Evolutionary conservation across 2,113 vertebrate species (phyloP).

Genomic region (Carassius auratus): DNA sequence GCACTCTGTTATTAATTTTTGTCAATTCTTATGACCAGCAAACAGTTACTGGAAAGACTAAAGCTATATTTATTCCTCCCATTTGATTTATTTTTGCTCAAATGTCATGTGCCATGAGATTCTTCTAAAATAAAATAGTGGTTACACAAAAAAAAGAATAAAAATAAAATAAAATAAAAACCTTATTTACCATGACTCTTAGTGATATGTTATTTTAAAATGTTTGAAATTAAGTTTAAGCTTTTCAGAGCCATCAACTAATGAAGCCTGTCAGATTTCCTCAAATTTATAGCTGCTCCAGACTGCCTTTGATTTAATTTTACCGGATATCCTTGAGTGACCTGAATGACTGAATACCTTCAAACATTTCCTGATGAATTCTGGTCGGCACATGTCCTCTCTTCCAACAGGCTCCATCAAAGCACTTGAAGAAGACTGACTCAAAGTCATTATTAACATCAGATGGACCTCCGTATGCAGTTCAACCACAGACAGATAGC

Average conservation of each 20-base stretch:
- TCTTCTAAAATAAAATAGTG: not conserved
- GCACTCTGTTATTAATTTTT: not conserved
- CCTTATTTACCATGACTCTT: not conserved
- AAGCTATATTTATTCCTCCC: slow-evolving; percentile 4
- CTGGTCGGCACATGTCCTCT: slow-evolving; percentile 54
- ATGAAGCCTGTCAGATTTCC: not conserved
- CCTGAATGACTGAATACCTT: slow-evolving; percentile 22
- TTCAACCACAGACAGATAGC: slow-evolving; percentile 44
- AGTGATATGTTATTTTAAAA: not conserved
- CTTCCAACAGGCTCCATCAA: slow-evolving; percentile 69
- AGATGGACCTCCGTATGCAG: slow-evolving; percentile 59
- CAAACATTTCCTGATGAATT: slow-evolving; percentile 1
- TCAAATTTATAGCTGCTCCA: not conserved
- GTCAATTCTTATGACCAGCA: not conserved
- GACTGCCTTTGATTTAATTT: not conserved
- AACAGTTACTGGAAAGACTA: not conserved
- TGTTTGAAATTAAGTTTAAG: not conserved
- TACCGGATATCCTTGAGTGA: not conserved
- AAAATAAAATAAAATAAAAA: not conserved
- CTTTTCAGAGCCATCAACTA: not conserved
- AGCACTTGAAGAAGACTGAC: slow-evolving; percentile 70
- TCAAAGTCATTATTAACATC: slow-evolving; percentile 65
- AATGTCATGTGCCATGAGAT: not conserved
- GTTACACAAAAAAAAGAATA: not conserved
- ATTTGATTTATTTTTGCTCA: not conserved